These are phyloP conservation scores for Neomonachus schauinslandi DNA, from an alignment of 2,113 vertebrate species.

Conservation along the genomic window DNA sequence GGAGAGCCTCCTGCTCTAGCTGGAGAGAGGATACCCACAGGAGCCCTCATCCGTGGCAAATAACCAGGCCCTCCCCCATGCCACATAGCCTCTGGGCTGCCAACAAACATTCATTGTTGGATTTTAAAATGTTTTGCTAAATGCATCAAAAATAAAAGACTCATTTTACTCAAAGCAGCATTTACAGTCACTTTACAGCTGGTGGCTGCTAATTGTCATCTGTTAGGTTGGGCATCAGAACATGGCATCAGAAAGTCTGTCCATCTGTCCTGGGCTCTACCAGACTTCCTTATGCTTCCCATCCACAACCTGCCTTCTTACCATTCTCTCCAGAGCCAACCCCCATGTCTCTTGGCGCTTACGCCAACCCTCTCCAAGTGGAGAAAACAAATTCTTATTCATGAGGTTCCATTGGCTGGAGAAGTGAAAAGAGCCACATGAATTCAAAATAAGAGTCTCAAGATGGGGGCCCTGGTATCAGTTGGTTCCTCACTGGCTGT, in stretches of 20 bases:
- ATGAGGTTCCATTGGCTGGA: neutral
- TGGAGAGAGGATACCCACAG: neutral
- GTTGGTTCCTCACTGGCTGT: neutral
- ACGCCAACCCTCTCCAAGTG: neutral
- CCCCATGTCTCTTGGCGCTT: neutral
- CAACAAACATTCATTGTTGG: slow-evolving; percentile 63
- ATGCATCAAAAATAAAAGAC: slow-evolving; percentile 23
- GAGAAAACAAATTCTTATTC: neutral
- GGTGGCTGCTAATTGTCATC: slow-evolving; percentile 79
- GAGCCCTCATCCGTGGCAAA: slow-evolving; percentile 29
- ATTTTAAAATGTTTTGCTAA: slow-evolving; percentile 77
- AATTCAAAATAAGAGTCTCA: slow-evolving; percentile 36
- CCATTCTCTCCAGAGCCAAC: neutral
- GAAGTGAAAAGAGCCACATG: neutral
- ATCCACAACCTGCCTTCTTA: neutral
- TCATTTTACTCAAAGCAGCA: slow-evolving; percentile 65
- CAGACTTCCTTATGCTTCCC: slow-evolving; percentile 37
- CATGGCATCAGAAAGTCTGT: slow-evolving; percentile 70
- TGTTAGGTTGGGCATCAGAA: slow-evolving; percentile 73
- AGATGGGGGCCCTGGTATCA: neutral
- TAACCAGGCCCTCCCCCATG: neutral
- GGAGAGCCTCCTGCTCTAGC: neutral
- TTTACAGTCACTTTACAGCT: slow-evolving; percentile 78
- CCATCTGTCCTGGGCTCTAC: slow-evolving; percentile 75
- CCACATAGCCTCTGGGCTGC: slow-evolving; percentile 62